Conservation (phyloP, 2,113 vertebrate genomes). For the Gracilinanus agilis region DNA sequence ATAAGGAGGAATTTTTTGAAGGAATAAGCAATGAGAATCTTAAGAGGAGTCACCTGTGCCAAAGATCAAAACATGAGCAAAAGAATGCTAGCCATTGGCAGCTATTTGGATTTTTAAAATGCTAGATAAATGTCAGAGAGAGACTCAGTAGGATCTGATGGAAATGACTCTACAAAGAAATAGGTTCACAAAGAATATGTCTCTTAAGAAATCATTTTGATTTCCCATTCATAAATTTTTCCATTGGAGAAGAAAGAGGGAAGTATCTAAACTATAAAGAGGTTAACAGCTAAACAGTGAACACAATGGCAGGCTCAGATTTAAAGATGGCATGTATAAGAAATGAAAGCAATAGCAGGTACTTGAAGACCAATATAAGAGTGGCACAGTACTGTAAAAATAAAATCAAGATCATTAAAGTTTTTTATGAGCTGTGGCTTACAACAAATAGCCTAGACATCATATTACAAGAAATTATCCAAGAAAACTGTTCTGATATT, state of each 20-base stretch:
- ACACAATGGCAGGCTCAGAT: neutral
- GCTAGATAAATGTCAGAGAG: neutral
- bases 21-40: neutral
- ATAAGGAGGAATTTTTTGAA: neutral
- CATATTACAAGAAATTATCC: no score
- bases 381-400: neutral
- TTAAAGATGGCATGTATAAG: neutral
- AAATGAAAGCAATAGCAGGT: neutral
- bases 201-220: neutral
- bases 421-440: neutral
- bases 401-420: neutral
- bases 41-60: neutral
- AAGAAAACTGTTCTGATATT: no score
- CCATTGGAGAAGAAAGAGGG: neutral
- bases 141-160: neutral
- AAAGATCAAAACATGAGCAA: neutral
- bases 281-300: neutral
- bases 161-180: neutral
- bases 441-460: neutral
- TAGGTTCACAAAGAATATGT: neutral
- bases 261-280: neutral
- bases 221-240: neutral
- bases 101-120: neutral
- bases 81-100: neutral
- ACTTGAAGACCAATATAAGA: neutral